phyloP scores from a whole-genome alignment of 2,113 vertebrate genomes.

The Chlorodrepanis virens region DNA sequence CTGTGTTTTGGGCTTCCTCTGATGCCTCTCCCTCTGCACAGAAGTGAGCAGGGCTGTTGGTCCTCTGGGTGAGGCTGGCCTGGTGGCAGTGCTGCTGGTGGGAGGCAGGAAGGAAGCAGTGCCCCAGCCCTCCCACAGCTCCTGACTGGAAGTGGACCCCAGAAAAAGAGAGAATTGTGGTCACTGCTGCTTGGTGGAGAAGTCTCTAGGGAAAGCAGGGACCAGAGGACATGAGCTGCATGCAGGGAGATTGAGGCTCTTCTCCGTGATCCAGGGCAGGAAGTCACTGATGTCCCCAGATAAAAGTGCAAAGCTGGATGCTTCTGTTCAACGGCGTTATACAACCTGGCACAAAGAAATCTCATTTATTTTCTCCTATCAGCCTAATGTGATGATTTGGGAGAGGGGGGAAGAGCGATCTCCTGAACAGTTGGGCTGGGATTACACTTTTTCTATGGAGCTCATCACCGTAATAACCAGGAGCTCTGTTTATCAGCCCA shows the following conservation, averaged over 20 bases:
- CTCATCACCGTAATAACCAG: constrained; percentile 73
- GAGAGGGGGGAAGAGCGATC: constrained; percentile 10
- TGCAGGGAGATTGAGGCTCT: not conserved
- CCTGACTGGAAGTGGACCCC: not conserved
- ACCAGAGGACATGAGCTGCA: not conserved
- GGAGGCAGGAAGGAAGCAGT: not conserved
- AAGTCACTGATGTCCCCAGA: not conserved
- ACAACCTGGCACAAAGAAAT: constrained; percentile 33
- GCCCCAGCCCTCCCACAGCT: not conserved
- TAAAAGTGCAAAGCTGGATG: not conserved
- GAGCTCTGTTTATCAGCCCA: constrained; percentile 70
- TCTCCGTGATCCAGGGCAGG: not conserved
- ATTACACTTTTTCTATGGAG: constrained; percentile 66
- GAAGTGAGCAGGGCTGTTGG: not conserved
- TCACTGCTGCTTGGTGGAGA: not conserved
- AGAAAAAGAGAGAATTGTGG: not conserved
- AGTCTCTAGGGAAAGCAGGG: not conserved
- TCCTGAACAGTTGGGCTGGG: constrained; percentile 66
- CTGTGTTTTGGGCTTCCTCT: not conserved
- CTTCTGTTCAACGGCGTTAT: constrained; percentile 53
- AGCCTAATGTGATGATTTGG: constrained; percentile 71
- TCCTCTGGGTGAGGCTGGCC: not conserved
- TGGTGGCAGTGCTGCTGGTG: not conserved
- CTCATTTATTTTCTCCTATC: constrained; percentile 65
- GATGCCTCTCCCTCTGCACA: not conserved